These are phyloP conservation scores for Sphaerophoria rueppellii DNA, from an alignment of 2,888 invertebrate species.

Conservation along the genomic window DNA sequence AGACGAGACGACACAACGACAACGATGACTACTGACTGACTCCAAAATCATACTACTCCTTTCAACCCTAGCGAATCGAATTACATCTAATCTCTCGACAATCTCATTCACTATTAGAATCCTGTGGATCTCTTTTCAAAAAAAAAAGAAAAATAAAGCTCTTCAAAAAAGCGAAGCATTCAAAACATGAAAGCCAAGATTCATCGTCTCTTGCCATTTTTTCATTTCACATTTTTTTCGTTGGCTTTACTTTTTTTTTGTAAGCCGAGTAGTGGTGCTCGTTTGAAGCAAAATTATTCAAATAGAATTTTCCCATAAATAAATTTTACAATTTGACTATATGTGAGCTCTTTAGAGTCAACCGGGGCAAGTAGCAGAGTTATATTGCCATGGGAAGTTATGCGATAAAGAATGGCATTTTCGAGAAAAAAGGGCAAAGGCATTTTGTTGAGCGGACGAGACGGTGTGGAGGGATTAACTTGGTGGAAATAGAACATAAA, in stretches of 20 bases:
- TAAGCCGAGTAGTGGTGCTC: constrained; percentile 41
- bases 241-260: constrained; percentile 30
- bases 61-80: constrained; percentile 71
- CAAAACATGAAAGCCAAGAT: constrained; percentile 72
- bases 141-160: constrained; percentile 31
- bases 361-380: constrained; percentile 36
- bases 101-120: constrained; percentile 72
- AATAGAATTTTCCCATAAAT: constrained; percentile 73
- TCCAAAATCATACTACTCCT: constrained; percentile 51
- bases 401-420: constrained; percentile 58
- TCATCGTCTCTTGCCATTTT: constrained; percentile 62
- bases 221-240: constrained; percentile 31
- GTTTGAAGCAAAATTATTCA: constrained; percentile 72
- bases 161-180: constrained; percentile 70
- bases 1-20: constrained; percentile 2
- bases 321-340: constrained; percentile 66
- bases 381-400: constrained; percentile 45
- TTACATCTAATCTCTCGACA: constrained; percentile 71
- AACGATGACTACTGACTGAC: constrained; percentile 10
- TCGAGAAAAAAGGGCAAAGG: neutral
- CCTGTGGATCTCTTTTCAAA: constrained; percentile 52
- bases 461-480: neutral
- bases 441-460: too few species aligned
- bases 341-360: constrained; percentile 41
- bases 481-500: neutral